Evolutionary conservation across 1,140 invertebrate genomes (phyloP).

Genomic region (Zaprionus capensis): DNA sequence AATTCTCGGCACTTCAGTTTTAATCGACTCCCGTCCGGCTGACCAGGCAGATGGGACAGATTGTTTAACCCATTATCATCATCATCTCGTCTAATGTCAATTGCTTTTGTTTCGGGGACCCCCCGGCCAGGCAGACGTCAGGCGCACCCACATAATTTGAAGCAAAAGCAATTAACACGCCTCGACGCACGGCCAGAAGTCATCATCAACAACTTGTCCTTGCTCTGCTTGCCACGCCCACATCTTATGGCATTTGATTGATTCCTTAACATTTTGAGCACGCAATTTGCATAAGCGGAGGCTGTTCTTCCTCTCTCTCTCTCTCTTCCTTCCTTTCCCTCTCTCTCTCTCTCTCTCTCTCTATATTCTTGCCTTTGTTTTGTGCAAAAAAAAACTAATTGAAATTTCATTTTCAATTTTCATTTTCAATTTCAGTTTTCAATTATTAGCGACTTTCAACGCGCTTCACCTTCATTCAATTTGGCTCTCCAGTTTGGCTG

Average conservation of each 20-base stretch:
- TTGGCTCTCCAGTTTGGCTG: constrained; percentile 28
- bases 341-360: background rate
- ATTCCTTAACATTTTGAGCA: constrained; percentile 57
- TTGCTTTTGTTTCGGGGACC: constrained; percentile 13
- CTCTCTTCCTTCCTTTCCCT: too few relatives aligned
- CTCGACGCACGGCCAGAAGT: constrained; percentile 38
- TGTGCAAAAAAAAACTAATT: constrained; percentile 38
- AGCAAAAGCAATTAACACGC: constrained; percentile 69
- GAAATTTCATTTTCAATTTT: constrained; percentile 70
- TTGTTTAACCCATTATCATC: constrained; percentile 3
- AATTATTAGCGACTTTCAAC: constrained; percentile 68
- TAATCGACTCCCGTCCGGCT: background rate
- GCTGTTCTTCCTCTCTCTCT: background rate
- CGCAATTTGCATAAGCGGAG: constrained; percentile 70
- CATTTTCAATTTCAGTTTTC: constrained; percentile 59
- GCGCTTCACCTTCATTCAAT: constrained; percentile 60
- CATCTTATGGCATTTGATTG: constrained; percentile 59
- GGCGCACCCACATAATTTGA: constrained; percentile 19
- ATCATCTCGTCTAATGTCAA: background rate
- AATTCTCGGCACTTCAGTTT: background rate
- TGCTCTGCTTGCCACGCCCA: constrained; percentile 27
- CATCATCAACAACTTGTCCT: constrained; percentile 34
- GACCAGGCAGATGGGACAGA: background rate
- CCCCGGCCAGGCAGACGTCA: background rate
- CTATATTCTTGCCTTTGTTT: constrained; percentile 24